phyloP scores from a whole-genome alignment of 2,797 vertebrate genomes.

The Phylloscopus collybita region DNA sequence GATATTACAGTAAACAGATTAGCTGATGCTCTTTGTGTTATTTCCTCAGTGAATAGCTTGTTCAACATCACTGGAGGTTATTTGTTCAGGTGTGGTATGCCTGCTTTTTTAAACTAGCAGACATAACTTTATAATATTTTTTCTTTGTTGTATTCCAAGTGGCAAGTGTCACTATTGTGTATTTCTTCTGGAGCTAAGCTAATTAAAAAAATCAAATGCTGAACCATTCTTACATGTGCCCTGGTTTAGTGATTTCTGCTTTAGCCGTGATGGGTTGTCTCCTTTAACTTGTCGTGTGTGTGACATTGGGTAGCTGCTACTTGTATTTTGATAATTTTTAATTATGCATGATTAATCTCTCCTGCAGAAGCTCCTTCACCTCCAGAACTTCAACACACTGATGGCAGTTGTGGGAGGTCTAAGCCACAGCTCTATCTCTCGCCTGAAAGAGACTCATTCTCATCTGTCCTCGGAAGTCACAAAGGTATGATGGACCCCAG shows the following conservation, averaged over 20 bases:
- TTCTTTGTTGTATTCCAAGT: neutral
- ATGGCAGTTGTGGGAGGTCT: conserved; percentile 97
- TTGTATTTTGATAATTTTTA: neutral
- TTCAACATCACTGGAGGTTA: neutral
- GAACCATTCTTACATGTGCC: neutral
- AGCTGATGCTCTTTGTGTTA: neutral
- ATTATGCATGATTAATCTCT: neutral
- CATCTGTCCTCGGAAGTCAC: conserved; percentile 91
- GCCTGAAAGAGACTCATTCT: conserved; percentile 93
- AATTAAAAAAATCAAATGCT: neutral
- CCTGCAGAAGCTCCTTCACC: conserved; percentile 90
- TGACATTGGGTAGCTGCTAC: neutral
- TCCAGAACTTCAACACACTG: conserved; percentile 96
- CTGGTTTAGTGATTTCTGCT: neutral
- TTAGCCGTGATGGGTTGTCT: neutral
- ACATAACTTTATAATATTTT: neutral
- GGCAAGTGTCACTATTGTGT: neutral
- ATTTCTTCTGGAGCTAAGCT: neutral
- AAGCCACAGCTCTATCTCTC: conserved; percentile 95
- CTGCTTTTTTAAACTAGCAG: neutral
- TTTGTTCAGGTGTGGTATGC: neutral
- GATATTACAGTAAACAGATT: neutral
- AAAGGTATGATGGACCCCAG: conserved; percentile 80
- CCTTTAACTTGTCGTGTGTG: neutral
- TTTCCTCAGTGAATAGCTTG: neutral